Conservation (phyloP, 35 echinoderm and acorn worm species). For the Lytechinus variegatus region DNA sequence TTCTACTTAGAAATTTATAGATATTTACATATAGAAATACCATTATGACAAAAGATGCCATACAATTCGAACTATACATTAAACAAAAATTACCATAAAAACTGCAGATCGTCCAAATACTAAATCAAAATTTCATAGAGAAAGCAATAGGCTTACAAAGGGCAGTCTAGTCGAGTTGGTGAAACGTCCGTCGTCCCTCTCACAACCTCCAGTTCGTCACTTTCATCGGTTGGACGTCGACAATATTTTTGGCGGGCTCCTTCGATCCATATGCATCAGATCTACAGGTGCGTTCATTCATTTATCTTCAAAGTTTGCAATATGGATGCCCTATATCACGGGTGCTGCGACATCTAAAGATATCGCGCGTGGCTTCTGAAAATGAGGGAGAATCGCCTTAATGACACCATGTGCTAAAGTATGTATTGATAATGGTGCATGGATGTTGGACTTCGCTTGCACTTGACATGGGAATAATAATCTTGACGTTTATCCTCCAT, state of each 20-base stretch:
- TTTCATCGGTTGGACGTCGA: background rate
- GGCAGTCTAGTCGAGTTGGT: too few relatives aligned
- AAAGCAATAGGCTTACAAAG: background rate
- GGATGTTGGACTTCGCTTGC: background rate
- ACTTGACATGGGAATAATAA: constrained; percentile 22
- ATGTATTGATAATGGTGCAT: background rate
- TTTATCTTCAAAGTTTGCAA: background rate
- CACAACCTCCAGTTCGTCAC: too few relatives aligned
- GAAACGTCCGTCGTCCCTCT: too few relatives aligned
- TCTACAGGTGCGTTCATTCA: background rate
- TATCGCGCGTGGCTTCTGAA: background rate
- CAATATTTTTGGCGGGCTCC: background rate
- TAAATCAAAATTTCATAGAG: background rate
- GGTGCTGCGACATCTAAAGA: background rate
- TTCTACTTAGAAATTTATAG: too few relatives aligned
- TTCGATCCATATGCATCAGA: background rate
- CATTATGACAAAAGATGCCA: too few relatives aligned
- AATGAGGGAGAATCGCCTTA: background rate
- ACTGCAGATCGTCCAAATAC: background rate
- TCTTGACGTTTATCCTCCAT: constrained; percentile 5
- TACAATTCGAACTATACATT: too few relatives aligned
- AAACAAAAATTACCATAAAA: too few relatives aligned
- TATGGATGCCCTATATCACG: background rate
- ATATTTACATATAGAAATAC: too few relatives aligned
- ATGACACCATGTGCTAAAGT: background rate